Percentiles rank a stretch among this genome's conserved stretches.
Evolutionary conservation across 1,140 invertebrate species (phyloP).

Genomic region (Halyomorpha halys): DNA sequence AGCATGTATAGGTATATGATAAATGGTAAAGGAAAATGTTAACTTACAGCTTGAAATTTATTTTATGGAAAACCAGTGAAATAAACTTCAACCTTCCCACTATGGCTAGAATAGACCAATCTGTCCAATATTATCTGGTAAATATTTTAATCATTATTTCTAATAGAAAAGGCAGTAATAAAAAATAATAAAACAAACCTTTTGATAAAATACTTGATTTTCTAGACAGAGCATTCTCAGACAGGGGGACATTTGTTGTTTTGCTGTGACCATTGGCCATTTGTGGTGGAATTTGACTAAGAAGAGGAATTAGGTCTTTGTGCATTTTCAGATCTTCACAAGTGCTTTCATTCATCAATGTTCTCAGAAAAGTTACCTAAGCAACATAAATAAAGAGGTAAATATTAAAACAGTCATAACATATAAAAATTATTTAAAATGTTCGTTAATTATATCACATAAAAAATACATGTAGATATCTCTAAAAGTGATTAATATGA

Average conservation of each 20-base stretch:
- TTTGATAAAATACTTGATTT: conserved; percentile 25
- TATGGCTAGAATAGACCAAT: no score
- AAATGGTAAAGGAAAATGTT: no score
- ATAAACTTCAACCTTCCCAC: no score
- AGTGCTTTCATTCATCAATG: conserved; percentile 33
- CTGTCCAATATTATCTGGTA: no score
- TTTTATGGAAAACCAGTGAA: no score
- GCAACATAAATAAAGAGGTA: conserved; percentile 14
- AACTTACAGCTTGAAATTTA: no score
- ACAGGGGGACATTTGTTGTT: conserved; percentile 14
- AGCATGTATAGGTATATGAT: no score
- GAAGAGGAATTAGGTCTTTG: conserved; percentile 30
- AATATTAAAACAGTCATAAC: neutral
- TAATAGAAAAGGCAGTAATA: no score
- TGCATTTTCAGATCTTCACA: conserved; percentile 35
- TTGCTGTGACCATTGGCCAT: conserved; percentile 29
- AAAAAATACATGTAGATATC: no score
- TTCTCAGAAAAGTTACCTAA: conserved; percentile 42
- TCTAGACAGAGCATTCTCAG: conserved; percentile 17
- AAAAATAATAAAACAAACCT: conserved; percentile 16
- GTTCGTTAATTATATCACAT: no score
- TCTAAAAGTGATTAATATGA: no score
- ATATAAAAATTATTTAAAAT: no score
- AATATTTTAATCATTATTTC: neutral
- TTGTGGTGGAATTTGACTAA: conserved; percentile 28